Conservation (phyloP, 1,140 invertebrate species). For the Branchinecta lindahli region DNA sequence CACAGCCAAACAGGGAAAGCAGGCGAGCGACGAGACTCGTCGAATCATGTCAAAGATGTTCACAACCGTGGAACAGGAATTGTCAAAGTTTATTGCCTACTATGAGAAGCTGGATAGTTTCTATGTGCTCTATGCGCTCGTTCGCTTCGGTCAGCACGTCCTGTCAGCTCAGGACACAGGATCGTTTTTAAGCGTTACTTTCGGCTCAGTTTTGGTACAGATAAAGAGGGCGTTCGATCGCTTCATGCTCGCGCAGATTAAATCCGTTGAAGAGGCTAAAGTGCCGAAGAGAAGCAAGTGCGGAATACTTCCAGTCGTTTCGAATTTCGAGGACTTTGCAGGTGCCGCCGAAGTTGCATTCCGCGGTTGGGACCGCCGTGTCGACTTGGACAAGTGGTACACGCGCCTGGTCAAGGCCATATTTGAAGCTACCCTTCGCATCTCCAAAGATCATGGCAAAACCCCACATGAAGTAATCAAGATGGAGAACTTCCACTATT, state of each 20-base stretch:
- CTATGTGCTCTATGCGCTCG: conserved; percentile 76
- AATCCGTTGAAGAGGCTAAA: conserved; percentile 61
- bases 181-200: conserved; percentile 76
- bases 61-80: conserved; percentile 63
- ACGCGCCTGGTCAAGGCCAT: conserved; percentile 64
- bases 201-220: conserved; percentile 70
- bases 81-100: conserved; percentile 65
- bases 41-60: conserved; percentile 77
- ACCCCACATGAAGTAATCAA: conserved; percentile 86
- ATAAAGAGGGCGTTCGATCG: conserved; percentile 90
- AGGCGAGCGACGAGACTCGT: conserved; percentile 44
- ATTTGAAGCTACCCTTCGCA: conserved; percentile 62
- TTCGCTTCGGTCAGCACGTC: conserved; percentile 73
- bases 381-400: conserved; percentile 95
- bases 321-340: conserved; percentile 81
- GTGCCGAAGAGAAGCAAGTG: conserved; percentile 62
- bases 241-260: conserved; percentile 72
- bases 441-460: conserved; percentile 73
- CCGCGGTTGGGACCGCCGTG: conserved; percentile 64
- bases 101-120: conserved; percentile 75
- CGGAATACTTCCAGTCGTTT: conserved; percentile 78
- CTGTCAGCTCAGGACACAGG: conserved; percentile 77
- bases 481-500: conserved; percentile 94
- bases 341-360: conserved; percentile 73
- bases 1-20: conserved; percentile 18